A percentile compares a stretch with the other conserved stretches of the same genome.
These are phyloP conservation scores for Remorina albescens DNA, from an alignment of 2,797 vertebrate species.

Conservation along the genomic window DNA sequence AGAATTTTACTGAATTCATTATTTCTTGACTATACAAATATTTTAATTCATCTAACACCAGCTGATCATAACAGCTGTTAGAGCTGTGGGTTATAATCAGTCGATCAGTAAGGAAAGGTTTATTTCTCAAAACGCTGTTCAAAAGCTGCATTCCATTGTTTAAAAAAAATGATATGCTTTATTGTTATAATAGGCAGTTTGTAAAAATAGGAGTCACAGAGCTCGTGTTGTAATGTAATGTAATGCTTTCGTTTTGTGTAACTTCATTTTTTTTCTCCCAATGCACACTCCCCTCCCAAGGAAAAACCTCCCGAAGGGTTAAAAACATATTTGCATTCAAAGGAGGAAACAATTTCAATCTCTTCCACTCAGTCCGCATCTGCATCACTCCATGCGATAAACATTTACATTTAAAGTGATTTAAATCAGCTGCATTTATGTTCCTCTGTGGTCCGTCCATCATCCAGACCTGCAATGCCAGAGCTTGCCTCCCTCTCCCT, in stretches of 20 bases:
- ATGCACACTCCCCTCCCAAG: constrained; percentile 1
- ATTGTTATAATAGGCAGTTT: background rate
- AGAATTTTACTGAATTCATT: background rate
- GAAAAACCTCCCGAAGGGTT: constrained; percentile 45
- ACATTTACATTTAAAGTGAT: constrained; percentile 90
- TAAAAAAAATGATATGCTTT: background rate
- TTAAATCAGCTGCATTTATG: constrained; percentile 85
- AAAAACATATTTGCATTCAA: constrained; percentile 74
- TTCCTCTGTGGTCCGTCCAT: constrained; percentile 82
- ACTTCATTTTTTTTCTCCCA: constrained; percentile 16
- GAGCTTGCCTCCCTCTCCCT: constrained; percentile 37
- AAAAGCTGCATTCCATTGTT: background rate
- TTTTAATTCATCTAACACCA: background rate
- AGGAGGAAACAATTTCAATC: constrained; percentile 79
- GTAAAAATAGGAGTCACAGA: background rate
- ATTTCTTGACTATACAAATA: background rate
- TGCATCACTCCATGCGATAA: constrained; percentile 82
- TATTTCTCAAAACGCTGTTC: constrained; percentile 3
- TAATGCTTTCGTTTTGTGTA: background rate
- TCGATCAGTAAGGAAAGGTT: background rate
- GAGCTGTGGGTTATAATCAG: no score
- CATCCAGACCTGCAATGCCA: constrained; percentile 71
- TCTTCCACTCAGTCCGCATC: constrained; percentile 80
- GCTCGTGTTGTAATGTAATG: constrained; percentile 7
- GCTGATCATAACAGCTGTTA: no score